These are phyloP conservation scores for Caenorhabditis becei DNA, from an alignment of 2,888 invertebrate genomes.

Conservation along the genomic window DNA sequence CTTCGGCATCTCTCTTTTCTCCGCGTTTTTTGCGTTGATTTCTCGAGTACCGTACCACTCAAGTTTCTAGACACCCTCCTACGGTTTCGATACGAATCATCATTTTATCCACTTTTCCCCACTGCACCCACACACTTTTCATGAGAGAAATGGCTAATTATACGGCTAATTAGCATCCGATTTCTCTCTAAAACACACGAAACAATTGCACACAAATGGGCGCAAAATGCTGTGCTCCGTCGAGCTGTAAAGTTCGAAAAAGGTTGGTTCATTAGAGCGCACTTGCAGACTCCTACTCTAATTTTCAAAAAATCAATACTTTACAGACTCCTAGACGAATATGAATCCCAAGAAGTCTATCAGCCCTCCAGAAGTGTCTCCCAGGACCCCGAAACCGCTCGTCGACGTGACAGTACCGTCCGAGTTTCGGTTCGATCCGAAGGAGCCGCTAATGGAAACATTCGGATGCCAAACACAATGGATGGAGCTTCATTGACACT, in stretches of 20 bases:
- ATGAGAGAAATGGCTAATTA: constrained; percentile 46
- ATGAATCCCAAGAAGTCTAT: constrained; percentile 55
- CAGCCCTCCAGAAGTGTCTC: constrained; percentile 46
- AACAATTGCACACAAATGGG: constrained; percentile 39
- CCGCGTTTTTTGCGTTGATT: not conserved
- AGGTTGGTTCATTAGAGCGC: constrained; percentile 26
- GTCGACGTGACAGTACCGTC: constrained; percentile 21
- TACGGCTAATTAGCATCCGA: constrained; percentile 32
- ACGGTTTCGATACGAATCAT: constrained; percentile 2
- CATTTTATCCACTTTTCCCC: constrained; percentile 14
- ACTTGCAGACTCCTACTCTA: too few relatives aligned
- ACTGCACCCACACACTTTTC: not conserved
- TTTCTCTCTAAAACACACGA: not conserved
- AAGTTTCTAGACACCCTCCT: constrained; percentile 39
- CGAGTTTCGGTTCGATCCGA: constrained; percentile 36
- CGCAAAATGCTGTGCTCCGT: constrained; percentile 63
- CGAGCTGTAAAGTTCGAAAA: constrained; percentile 52
- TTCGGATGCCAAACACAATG: constrained; percentile 30
- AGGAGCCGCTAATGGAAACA: constrained; percentile 24
- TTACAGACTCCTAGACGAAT: constrained; percentile 60
- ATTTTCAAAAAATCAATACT: not conserved
- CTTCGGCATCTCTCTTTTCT: not conserved
- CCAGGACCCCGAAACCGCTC: constrained; percentile 24
- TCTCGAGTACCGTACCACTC: constrained; percentile 30
- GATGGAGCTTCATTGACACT: constrained; percentile 33